Percentiles rank a stretch among this genome's conserved stretches.
These are phyloP conservation scores for Philonicus albiceps DNA, from an alignment of 2,888 invertebrate species.

Conservation along the genomic window DNA sequence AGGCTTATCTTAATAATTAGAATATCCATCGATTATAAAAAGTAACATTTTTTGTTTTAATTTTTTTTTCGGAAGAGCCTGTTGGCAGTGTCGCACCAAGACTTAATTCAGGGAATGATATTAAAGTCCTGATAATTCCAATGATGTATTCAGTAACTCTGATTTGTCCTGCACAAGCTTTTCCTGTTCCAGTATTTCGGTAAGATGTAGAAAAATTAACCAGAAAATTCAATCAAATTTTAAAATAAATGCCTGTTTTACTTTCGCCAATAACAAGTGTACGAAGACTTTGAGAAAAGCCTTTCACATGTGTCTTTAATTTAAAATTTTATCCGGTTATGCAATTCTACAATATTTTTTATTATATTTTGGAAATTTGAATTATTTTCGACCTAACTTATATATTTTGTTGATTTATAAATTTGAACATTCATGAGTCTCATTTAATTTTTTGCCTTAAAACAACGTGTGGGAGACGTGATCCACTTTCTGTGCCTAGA, in stretches of 20 bases:
- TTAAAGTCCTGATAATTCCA: conserved; percentile 57
- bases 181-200: conserved; percentile 76
- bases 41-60: neutral
- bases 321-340: no score
- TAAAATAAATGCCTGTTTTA: neutral
- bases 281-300: no score
- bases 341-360: no score
- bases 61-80: conserved; percentile 65
- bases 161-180: conserved; percentile 76
- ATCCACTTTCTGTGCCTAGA: no score
- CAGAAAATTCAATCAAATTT: neutral
- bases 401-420: no score
- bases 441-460: no score
- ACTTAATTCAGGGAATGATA: conserved; percentile 63
- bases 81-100: conserved; percentile 73
- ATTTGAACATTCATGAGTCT: no score
- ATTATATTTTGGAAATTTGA: no score
- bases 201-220: conserved; percentile 62
- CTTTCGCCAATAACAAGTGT: no score
- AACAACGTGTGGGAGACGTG: no score
- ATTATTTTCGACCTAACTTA: no score
- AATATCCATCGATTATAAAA: neutral
- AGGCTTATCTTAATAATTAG: neutral
- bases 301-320: no score
- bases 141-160: conserved; percentile 66